Base-by-base conservation (phyloP, 2,888 invertebrate genomes). In the Cantharis rustica region DNA sequence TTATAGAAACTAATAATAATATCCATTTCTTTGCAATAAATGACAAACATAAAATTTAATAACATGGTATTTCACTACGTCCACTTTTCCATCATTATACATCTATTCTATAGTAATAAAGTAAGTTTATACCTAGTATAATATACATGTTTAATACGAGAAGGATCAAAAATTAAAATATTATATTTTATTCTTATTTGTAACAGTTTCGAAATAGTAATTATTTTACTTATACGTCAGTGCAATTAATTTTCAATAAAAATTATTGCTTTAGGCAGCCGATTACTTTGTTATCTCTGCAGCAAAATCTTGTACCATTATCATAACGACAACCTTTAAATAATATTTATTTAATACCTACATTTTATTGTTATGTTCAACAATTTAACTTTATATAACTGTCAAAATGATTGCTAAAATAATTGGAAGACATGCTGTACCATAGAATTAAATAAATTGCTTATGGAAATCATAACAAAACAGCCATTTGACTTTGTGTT, bases 361-460 rank as follows among this genome's bases (percentile, higher is more conserved):
- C 47, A 47, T 47, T 47, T 66, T 23, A 66, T 66, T 66, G 64
- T 66, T 17, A 47, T 20, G 64, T 66, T 20, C 23, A 66, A 66
- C 64, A 66, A 17, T 23, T 66, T 66, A 23, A 17, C 20, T 20
- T 66, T 66, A 23, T 66, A 66, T 23, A 66, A 66, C 64, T 66
- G 64, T 66, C 64, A 66, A 66, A 66, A 66, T 66, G 64, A 23
- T 66, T 66, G 64, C 23, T 66, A 66, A 66, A 66, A 16, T 66
- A 66, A 66, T 66, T 66, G 23, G 23, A 17, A 23, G 17, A 66
- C 23, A 66, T 66, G 64, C n/a, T 66, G 23, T 66, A 66, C 23
- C 23, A 20, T 66, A 66, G 64, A 20, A 66, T 66, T 66, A 20
- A 66, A 66, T 66, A 23, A 66, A 66, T 66, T 66, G 64, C 64